Base-by-base conservation (phyloP, 1,140 invertebrate species). In the Brachionus rubens region DNA sequence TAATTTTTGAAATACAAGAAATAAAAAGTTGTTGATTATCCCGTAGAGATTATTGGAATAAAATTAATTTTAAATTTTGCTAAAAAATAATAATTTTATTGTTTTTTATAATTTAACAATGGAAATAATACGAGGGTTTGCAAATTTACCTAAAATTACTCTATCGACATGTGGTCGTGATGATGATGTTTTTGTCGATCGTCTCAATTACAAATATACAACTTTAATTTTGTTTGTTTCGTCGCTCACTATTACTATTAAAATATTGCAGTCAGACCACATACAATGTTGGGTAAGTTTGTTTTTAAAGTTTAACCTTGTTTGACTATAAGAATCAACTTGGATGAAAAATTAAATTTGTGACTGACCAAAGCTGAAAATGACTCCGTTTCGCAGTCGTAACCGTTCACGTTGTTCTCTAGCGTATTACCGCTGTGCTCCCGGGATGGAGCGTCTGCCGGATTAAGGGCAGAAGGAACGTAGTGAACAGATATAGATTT, bases 131-230 rank as follows among this genome's bases (percentile, higher is more conserved):
- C 21, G 68, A 48, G 68, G 68, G 5, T 72, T 72, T 72, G 68
- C 68, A 50, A 54, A 72, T 54, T 24, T 72, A n/a, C 68, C 68
- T 26, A 48, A 54, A 72, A 72, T 72, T 24, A 72, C 68, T 28
- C 47, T 72, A 33, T 72, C 68, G 24, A 50, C 68, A 36, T 72
- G 68, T 50, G 68, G 68, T 16, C 40, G 75, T 16, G 40, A 59
- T 56, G 77, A 78, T 62, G 77, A 79, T 43, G 78, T 77, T n/a
- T 56, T 77, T 43, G 50, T 59, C 3, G 78, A 79, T 83, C 88
- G 92, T 28, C 87, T 96, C 80, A 93, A 95, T 86, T 94, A 93
- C 83, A 85, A 91, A 28, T 93, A 95, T 83, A 95, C 93, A 9
- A 91, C 91, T 19, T 91, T 90, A 10, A 82, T 95, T 36, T 85